Conservation (phyloP, 1,140 invertebrate genomes). For the Drosophila auraria region DNA sequence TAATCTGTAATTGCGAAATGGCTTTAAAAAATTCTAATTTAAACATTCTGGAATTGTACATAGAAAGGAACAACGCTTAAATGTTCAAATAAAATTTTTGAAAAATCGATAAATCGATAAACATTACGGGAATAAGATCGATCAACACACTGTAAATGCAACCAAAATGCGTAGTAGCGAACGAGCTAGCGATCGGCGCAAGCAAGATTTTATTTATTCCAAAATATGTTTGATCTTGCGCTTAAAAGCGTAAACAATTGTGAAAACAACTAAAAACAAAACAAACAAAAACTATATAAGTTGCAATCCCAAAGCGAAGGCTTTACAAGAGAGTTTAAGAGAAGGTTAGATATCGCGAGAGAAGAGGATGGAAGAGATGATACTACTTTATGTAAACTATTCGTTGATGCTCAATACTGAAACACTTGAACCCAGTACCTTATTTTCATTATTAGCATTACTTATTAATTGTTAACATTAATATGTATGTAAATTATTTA, state of each 20-base stretch:
- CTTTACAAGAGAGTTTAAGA: conserved; percentile 50
- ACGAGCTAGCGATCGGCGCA: conserved; percentile 41
- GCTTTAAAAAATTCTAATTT: conserved; percentile 75
- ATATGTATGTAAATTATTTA: conserved; percentile 84
- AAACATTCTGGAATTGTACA: conserved; percentile 79
- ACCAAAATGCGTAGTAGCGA: conserved; percentile 15
- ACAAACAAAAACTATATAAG: conserved; percentile 39
- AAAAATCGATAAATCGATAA: conserved; percentile 39
- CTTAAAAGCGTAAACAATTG: conserved; percentile 49
- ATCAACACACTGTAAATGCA: conserved; percentile 40
- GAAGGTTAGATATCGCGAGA: conserved; percentile 37
- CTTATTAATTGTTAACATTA: conserved; percentile 81
- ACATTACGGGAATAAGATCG: conserved; percentile 38
- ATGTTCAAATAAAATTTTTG: conserved; percentile 57
- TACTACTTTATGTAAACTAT: conserved; percentile 75
- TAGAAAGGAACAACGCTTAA: conserved; percentile 60
- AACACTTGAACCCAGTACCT: conserved; percentile 85
- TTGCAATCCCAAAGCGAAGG: conserved; percentile 63
- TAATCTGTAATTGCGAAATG: conserved; percentile 57
- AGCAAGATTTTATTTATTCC: conserved; percentile 53
- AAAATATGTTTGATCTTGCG: conserved; percentile 64
- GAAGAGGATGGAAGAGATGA: conserved; percentile 42
- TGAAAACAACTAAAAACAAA: conserved; percentile 54
- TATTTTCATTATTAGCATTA: conserved; percentile 84
- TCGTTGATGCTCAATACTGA: conserved; percentile 74